Conservation (phyloP, 2,888 invertebrate species). For the Mythimna ferrago region DNA sequence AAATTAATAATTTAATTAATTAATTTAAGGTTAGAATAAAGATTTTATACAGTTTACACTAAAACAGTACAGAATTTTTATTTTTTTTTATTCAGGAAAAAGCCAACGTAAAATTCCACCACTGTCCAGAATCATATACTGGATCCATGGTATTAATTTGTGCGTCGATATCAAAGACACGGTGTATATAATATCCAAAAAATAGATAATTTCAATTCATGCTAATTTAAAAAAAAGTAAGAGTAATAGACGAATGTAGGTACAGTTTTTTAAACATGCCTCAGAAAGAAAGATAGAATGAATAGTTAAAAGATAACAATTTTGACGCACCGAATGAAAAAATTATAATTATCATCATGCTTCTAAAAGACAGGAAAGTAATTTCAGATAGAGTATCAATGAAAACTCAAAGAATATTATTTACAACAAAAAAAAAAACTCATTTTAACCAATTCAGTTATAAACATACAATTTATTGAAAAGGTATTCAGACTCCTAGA, state of each 20-base stretch:
- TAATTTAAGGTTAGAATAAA: no score
- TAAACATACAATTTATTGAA: not conserved
- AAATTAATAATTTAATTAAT: no score
- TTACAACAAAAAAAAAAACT: not conserved
- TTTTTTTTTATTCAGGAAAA: no score
- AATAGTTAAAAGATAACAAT: not conserved
- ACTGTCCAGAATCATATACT: no score
- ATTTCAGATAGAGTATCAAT: not conserved
- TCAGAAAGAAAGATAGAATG: not conserved
- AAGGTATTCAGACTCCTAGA: constrained; percentile 25
- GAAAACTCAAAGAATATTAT: constrained; percentile 18
- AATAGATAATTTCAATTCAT: constrained; percentile 18
- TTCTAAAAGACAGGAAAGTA: constrained; percentile 4
- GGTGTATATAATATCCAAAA: no score
- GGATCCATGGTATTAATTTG: no score
- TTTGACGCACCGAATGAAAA: not conserved
- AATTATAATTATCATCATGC: constrained; percentile 16
- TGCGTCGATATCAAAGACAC: no score
- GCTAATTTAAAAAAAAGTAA: not conserved
- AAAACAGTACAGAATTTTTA: no score
- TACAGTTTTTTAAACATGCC: constrained; percentile 15
- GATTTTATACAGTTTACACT: no score
- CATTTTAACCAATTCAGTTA: not conserved
- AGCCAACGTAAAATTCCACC: no score
- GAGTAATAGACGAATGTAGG: not conserved